Evolutionary conservation across 2,797 vertebrate species (phyloP).

Genomic region (Miichthys miiuy): DNA sequence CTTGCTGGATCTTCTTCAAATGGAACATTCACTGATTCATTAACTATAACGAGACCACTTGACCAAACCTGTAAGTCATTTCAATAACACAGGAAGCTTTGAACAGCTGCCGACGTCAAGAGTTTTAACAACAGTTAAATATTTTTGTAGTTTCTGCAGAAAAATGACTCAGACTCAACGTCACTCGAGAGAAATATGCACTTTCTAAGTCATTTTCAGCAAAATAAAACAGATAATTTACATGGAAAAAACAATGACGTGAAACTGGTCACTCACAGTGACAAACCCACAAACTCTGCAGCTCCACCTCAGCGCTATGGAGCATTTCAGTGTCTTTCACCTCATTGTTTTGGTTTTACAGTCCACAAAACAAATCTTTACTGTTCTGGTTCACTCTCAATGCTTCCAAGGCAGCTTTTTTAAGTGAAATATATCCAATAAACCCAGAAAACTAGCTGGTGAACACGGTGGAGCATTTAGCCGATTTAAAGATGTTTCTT

Average conservation of each 20-base stretch:
- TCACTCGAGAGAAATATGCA: neutral
- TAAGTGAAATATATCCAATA: neutral
- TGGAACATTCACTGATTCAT: conserved; percentile 60
- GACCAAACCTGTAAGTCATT: conserved; percentile 29
- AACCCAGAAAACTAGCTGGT: neutral
- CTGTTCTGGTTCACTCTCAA: neutral
- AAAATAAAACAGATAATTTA: neutral
- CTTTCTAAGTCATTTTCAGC: neutral
- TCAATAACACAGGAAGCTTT: conserved; percentile 13
- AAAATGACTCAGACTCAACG: neutral
- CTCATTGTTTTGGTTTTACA: conserved; percentile 5
- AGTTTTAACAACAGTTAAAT: neutral
- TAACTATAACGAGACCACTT: conserved; percentile 51
- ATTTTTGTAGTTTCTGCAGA: neutral
- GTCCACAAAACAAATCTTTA: neutral
- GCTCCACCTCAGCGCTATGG: neutral
- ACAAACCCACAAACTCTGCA: neutral
- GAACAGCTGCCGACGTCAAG: neutral
- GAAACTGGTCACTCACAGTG: neutral
- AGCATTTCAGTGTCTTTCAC: neutral
- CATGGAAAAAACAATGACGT: neutral
- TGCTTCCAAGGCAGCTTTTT: neutral
- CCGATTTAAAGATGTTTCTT: neutral
- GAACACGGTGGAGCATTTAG: neutral
- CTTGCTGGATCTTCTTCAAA: conserved; percentile 56